phyloP scores from a whole-genome alignment of 53 echinoderm and acorn worm species.

The Holothuria scabra region DNA sequence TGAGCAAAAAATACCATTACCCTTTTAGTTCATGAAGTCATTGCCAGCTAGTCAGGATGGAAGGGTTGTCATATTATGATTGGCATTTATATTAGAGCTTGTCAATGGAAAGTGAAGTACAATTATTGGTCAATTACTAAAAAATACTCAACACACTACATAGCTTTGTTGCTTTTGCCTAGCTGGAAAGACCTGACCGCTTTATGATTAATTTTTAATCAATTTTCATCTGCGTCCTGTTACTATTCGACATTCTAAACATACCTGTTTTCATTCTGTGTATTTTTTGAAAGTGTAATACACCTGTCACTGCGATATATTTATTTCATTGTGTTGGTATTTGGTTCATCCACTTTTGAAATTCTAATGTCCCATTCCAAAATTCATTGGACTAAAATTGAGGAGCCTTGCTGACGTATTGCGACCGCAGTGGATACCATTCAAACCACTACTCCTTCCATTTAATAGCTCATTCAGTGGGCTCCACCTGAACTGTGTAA shows the following conservation, averaged over 20 bases:
- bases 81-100: no score
- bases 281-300: constrained; percentile 5
- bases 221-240: neutral
- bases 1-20: no score
- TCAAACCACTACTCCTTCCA: constrained; percentile 19
- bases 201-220: no score
- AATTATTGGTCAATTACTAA: no score
- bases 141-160: no score
- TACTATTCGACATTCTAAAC: constrained; percentile 15
- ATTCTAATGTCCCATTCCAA: constrained; percentile 14
- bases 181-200: no score
- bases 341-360: constrained; percentile 6
- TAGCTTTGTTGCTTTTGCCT: no score
- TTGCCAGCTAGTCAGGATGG: no score
- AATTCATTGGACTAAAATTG: neutral
- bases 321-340: constrained; percentile 17
- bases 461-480: constrained; percentile 2
- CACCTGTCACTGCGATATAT: constrained; percentile 31
- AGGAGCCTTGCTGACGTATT: constrained; percentile 5
- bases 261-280: constrained; percentile 15
- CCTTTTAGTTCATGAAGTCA: no score
- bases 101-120: no score
- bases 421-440: neutral
- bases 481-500: constrained; percentile 23
- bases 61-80: no score